Percentiles rank a stretch among this genome's conserved stretches.
Conservation (phyloP, 1,140 invertebrate genomes). For the Leptonema lineaticorne region DNA sequence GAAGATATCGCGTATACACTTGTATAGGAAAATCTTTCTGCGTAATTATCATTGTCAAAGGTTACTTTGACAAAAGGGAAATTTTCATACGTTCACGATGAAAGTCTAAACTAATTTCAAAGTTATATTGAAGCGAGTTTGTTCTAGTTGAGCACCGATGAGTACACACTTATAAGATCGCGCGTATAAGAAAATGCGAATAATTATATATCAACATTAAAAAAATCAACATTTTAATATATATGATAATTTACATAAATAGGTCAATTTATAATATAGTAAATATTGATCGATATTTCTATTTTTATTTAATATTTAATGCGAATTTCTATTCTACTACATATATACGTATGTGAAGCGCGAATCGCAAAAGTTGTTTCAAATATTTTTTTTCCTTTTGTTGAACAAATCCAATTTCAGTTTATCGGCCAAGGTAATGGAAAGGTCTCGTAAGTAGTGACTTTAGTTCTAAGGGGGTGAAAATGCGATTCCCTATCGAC, state of each 20-base stretch:
- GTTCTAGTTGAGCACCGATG: not conserved
- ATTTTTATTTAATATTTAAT: too few species aligned
- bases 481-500: constrained; percentile 18
- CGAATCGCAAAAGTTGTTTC: not conserved
- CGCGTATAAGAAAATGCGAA: too few species aligned
- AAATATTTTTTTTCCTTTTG: constrained; percentile 14
- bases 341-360: too few species aligned
- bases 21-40: not conserved
- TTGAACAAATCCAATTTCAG: constrained; percentile 32
- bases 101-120: constrained; percentile 1
- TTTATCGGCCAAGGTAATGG: constrained; percentile 31
- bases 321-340: too few species aligned
- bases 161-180: too few species aligned
- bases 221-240: too few species aligned
- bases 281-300: too few species aligned
- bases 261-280: too few species aligned
- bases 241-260: too few species aligned
- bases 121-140: not conserved
- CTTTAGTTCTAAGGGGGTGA: constrained; percentile 19
- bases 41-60: constrained; percentile 4
- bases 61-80: constrained; percentile 1
- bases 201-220: too few species aligned
- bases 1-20: not conserved
- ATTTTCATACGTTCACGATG: not conserved
- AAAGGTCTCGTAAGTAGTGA: constrained; percentile 31